phyloP scores from a whole-genome alignment of 2,888 invertebrate species.

The Nephrotoma flavescens region DNA sequence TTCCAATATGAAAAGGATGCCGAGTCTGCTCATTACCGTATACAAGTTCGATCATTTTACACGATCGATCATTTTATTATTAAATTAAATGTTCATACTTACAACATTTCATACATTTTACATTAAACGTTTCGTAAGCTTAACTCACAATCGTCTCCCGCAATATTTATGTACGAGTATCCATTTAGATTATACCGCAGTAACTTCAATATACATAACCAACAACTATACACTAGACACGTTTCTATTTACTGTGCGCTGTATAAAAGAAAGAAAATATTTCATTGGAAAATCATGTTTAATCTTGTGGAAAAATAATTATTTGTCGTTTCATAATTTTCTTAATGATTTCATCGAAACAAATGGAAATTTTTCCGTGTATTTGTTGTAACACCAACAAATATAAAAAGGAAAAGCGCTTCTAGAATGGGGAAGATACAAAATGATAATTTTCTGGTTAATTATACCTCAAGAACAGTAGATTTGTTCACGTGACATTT shows the following conservation, averaged over 20 bases:
- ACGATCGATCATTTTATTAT: no score
- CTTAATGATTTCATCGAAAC: background rate
- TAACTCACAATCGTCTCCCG: no score
- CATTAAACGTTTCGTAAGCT: no score
- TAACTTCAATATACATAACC: background rate
- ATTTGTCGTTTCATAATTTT: background rate
- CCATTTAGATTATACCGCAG: no score
- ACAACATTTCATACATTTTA: no score
- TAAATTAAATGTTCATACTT: no score
- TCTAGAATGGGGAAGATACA: background rate
- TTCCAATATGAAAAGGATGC: no score
- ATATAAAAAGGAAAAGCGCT: background rate
- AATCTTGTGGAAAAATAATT: background rate
- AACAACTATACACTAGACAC: background rate
- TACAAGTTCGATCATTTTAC: no score
- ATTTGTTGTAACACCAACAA: background rate
- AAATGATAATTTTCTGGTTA: background rate
- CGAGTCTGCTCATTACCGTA: no score
- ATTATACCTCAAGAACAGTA: background rate
- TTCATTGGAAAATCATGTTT: background rate
- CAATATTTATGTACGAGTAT: no score
- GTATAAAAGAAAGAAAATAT: background rate
- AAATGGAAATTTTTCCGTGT: background rate
- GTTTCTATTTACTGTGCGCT: background rate
- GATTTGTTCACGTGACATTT: background rate